Percentiles rank a stretch among this genome's conserved stretches.
Evolutionary conservation across 2,113 vertebrate genomes (phyloP).

Genomic region (Daboia siamensis): DNA sequence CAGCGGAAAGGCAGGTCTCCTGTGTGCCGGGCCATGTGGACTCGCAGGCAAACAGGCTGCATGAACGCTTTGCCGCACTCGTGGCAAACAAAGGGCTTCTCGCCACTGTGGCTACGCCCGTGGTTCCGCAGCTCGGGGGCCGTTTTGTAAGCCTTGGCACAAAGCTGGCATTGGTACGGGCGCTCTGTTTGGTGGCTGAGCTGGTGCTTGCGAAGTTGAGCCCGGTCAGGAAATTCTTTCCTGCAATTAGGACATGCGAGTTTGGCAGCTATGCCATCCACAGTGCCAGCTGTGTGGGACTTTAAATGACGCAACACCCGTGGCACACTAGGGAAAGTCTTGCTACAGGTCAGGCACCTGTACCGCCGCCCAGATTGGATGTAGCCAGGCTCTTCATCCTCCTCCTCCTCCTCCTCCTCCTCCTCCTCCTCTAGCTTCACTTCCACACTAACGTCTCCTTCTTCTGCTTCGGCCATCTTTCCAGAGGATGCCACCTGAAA

Average conservation of each 20-base stretch:
- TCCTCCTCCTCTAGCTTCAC: not conserved
- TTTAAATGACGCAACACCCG: constrained; percentile 76
- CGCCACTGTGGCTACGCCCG: constrained; percentile 77
- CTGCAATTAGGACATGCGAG: constrained; percentile 74
- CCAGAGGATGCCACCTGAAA: constrained; percentile 35
- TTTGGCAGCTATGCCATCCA: constrained; percentile 36
- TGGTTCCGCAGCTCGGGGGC: constrained; percentile 82
- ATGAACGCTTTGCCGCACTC: constrained; percentile 89
- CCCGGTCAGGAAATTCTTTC: constrained; percentile 83
- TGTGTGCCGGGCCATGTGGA: constrained; percentile 84
- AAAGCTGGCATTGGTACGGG: constrained; percentile 75
- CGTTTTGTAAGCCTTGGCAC: constrained; percentile 82
- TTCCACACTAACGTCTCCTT: constrained; percentile 14
- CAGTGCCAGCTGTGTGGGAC: constrained; percentile 61
- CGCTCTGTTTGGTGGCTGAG: constrained; percentile 62
- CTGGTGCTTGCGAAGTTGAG: constrained; percentile 80
- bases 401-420: constrained; percentile 53
- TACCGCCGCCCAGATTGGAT: constrained; percentile 72
- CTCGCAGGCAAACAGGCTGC: constrained; percentile 86
- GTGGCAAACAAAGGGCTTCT: constrained; percentile 81
- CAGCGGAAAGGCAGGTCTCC: constrained; percentile 83
- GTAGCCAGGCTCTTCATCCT: constrained; percentile 24
- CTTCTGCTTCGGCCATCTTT: constrained; percentile 30
- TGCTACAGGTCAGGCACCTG: constrained; percentile 77
- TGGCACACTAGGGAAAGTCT: constrained; percentile 75